Percentiles rank a stretch among this genome's conserved stretches.
Conservation (phyloP, 2,113 vertebrate species). For the Coturnix japonica region DNA sequence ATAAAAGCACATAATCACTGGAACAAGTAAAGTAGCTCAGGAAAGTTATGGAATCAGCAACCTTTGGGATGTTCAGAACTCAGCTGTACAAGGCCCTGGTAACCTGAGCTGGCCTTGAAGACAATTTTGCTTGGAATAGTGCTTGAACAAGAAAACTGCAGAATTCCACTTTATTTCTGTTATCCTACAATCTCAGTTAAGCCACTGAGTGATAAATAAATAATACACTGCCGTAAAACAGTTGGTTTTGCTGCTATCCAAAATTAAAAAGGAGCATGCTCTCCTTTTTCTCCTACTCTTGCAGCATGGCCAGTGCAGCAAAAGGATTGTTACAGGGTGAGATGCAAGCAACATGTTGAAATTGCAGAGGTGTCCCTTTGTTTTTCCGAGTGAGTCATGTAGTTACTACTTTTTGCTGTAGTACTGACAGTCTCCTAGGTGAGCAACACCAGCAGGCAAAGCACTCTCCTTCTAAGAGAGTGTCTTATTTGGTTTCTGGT, state of each 20-base stretch:
- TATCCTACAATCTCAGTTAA: neutral
- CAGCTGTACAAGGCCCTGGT: neutral
- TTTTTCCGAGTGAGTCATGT: neutral
- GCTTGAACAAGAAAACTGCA: neutral
- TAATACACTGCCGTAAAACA: neutral
- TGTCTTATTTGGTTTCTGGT: neutral
- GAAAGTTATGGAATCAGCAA: rapidly evolving
- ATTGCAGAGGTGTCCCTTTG: neutral
- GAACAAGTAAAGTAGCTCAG: rapidly evolving
- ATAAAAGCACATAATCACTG: neutral
- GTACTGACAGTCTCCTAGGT: neutral
- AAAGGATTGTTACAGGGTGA: neutral
- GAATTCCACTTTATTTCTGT: neutral
- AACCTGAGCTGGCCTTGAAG: neutral
- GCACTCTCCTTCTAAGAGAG: neutral
- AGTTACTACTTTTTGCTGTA: neutral
- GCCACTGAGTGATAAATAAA: neutral
- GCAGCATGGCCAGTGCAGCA: neutral
- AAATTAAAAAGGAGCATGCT: neutral
- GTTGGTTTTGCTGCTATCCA: neutral
- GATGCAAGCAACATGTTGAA: neutral
- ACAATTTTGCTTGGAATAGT: neutral
- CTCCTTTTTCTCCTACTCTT: neutral
- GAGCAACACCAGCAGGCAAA: neutral
- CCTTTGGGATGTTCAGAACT: neutral